Percentiles rank a stretch among this genome's conserved stretches.
Conservation (phyloP, 2,888 invertebrate genomes). For the Dolomedes plantarius region DNA sequence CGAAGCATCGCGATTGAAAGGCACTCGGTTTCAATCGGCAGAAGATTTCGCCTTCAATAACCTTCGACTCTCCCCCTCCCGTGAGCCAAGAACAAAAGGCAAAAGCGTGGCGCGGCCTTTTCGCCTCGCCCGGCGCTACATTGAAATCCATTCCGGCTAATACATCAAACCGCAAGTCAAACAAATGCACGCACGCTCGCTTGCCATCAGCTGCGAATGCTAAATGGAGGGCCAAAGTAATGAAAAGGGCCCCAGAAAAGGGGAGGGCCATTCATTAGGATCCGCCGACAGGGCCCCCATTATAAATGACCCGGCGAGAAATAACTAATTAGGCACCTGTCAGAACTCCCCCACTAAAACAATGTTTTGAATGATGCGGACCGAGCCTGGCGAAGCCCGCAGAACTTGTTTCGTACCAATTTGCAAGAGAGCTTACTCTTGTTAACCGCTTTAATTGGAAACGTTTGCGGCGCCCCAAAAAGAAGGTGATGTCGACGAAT, state of each 20-base stretch:
- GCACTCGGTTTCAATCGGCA: not conserved
- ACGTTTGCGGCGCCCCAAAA: constrained; percentile 53
- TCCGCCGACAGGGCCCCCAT: constrained; percentile 67
- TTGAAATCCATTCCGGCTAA: constrained; percentile 65
- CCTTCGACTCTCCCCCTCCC: not conserved
- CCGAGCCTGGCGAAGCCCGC: constrained; percentile 33
- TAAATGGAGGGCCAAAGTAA: constrained; percentile 71
- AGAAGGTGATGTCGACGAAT: constrained; percentile 38
- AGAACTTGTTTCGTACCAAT: constrained; percentile 66
- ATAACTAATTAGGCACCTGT: constrained; percentile 71
- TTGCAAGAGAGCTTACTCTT: constrained; percentile 68
- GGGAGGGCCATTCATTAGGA: constrained; percentile 70
- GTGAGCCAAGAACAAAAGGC: not conserved
- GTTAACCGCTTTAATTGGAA: constrained; percentile 69
- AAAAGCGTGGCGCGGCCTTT: not conserved
- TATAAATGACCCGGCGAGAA: constrained; percentile 71
- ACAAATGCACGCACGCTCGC: constrained; percentile 41
- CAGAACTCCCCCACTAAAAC: constrained; percentile 66
- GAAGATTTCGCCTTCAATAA: constrained; percentile 1
- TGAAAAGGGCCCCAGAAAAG: constrained; percentile 70
- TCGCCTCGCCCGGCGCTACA: constrained; percentile 22
- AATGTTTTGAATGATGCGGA: constrained; percentile 63
- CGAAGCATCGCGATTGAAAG: not conserved
- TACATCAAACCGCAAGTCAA: constrained; percentile 62
- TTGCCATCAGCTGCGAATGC: constrained; percentile 48